These are phyloP conservation scores for Graphium colonna DNA, from an alignment of 2,888 invertebrate species.

Conservation along the genomic window DNA sequence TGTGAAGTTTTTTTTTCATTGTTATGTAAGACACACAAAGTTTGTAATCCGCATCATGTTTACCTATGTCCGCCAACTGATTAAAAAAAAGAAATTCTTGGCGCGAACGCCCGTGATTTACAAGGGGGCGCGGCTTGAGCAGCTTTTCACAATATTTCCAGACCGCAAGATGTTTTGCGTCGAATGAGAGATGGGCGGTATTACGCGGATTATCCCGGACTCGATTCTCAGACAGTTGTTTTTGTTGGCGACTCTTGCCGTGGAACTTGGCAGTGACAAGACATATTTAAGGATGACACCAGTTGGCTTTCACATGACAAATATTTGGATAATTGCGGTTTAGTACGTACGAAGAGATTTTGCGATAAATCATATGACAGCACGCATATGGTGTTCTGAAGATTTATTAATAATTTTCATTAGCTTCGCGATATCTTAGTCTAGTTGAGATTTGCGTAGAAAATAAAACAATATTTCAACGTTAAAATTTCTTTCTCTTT, in stretches of 20 bases:
- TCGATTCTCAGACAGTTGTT: constrained; percentile 54
- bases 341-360: background rate
- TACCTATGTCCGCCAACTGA: too few species aligned
- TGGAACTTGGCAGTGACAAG: constrained; percentile 26
- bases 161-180: constrained; percentile 73
- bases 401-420: too few species aligned
- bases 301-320: constrained; percentile 10
- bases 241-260: constrained; percentile 57
- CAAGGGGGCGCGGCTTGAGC: constrained; percentile 43
- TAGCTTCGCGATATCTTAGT: too few species aligned
- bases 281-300: constrained; percentile 24
- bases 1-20: too few species aligned
- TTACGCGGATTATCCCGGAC: constrained; percentile 54
- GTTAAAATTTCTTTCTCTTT: too few species aligned
- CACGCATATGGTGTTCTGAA: background rate
- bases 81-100: constrained; percentile 42
- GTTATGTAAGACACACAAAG: too few species aligned
- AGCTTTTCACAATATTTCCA: constrained; percentile 70
- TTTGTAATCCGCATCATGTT: too few species aligned
- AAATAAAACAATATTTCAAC: too few species aligned
- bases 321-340: constrained; percentile 17
- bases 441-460: too few species aligned
- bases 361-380: background rate
- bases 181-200: constrained; percentile 59
- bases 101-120: constrained; percentile 68